Evolutionary conservation across 2,113 vertebrate species (phyloP).

Genomic region (Pogona vitticeps): DNA sequence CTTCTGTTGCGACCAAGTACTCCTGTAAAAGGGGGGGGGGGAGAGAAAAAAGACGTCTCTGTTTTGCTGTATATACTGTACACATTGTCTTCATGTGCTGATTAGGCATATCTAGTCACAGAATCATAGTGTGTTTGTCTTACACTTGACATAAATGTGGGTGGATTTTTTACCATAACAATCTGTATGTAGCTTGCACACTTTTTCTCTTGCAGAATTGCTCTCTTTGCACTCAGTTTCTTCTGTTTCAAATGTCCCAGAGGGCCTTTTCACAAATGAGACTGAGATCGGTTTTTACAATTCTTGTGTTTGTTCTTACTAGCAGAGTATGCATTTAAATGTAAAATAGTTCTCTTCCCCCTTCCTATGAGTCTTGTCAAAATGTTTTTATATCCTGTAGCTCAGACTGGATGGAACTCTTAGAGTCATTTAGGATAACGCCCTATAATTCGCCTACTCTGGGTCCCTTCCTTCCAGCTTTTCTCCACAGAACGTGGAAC

Average conservation of each 20-base stretch:
- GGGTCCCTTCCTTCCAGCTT: no score
- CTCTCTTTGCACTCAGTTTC: not conserved
- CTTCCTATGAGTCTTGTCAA: not conserved
- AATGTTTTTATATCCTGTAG: not conserved
- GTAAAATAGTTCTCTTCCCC: not conserved
- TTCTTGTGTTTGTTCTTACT: not conserved
- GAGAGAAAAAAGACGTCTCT: not conserved
- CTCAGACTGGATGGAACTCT: no score
- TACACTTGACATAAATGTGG: not conserved
- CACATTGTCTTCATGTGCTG: not conserved
- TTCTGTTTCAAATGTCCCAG: not conserved
- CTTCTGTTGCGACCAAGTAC: not conserved
- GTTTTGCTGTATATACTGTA: not conserved
- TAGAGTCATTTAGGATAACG: no score
- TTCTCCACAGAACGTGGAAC: no score
- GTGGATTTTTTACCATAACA: not conserved
- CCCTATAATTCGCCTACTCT: no score
- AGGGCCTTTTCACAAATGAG: not conserved
- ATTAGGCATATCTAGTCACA: not conserved
- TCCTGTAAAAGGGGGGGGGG: no score
- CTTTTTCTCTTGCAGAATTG: not conserved
- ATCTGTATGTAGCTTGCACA: not conserved
- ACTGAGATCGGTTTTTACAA: not conserved
- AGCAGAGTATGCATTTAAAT: not conserved
- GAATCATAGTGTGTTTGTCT: not conserved